These are phyloP conservation scores for Danio aesculapii DNA, from an alignment of 2,797 vertebrate species.

Conservation along the genomic window DNA sequence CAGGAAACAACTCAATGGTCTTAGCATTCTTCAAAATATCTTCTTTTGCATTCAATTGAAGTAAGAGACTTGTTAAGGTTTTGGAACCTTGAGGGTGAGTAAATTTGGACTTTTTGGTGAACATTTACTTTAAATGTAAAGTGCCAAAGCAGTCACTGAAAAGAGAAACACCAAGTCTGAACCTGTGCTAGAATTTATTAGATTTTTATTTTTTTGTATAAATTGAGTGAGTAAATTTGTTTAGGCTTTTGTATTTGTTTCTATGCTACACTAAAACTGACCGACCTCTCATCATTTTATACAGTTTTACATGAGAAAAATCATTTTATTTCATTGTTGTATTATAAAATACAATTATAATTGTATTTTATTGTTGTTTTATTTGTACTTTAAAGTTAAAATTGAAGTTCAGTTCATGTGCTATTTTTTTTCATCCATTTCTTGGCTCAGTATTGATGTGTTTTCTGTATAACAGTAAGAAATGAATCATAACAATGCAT, in stretches of 20 bases:
- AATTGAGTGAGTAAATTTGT: not conserved
- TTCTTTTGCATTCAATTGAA: no score
- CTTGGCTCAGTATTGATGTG: not conserved
- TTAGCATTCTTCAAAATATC: no score
- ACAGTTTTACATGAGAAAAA: no score
- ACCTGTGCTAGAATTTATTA: constrained; percentile 1
- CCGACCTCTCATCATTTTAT: not conserved
- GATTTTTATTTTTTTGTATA: not conserved
- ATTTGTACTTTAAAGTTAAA: constrained; percentile 23
- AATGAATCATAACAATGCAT: no score
- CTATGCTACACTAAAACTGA: not conserved
- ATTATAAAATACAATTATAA: not conserved
- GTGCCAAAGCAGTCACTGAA: constrained; percentile 47
- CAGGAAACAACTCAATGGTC: no score
- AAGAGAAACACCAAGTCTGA: constrained; percentile 4
- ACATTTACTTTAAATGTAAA: not conserved
- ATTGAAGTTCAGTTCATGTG: not conserved
- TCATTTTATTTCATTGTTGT: not conserved
- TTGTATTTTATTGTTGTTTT: constrained; percentile 16
- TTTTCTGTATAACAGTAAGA: constrained; percentile 13
- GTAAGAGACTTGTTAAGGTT: no score
- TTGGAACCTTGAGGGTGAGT: no score
- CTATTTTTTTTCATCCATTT: not conserved
- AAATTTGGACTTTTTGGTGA: not conserved
- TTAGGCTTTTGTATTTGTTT: not conserved